phyloP scores from a whole-genome alignment of 2,888 invertebrate species.

The Stramonita haemastoma region DNA sequence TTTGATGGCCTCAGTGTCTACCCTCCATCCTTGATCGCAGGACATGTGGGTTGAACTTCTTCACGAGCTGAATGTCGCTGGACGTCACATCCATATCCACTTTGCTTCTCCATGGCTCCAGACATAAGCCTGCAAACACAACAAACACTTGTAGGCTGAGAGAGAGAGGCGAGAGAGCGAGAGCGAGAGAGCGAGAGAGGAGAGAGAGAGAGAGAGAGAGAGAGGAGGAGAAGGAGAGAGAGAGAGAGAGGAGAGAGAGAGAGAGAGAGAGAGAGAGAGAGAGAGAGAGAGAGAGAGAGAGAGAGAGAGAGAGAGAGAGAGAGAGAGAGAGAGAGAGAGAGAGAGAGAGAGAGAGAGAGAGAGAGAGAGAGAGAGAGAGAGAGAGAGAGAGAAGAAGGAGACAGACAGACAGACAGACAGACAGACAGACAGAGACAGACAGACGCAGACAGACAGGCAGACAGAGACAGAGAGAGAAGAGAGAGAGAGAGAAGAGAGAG shows the following conservation, averaged over 20 bases:
- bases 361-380: too few relatives aligned
- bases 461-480: not conserved
- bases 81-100: slow-evolving; percentile 75
- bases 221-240: too few relatives aligned
- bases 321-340: not conserved
- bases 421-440: too few relatives aligned
- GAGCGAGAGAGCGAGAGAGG: not conserved
- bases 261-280: not conserved
- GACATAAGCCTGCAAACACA: slow-evolving; percentile 64
- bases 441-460: too few relatives aligned
- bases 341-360: not conserved
- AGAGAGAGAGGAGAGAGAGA: too few relatives aligned
- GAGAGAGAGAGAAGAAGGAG: too few relatives aligned
- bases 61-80: slow-evolving; percentile 72
- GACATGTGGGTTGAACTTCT: slow-evolving; percentile 71
- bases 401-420: too few relatives aligned
- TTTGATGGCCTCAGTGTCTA: too few relatives aligned
- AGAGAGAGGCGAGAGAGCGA: not conserved
- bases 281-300: not conserved
- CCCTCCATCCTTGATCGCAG: too few relatives aligned
- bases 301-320: too few relatives aligned
- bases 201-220: too few relatives aligned
- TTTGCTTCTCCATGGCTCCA: slow-evolving; percentile 71
- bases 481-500: not conserved
- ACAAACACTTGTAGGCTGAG: not conserved